Conservation (phyloP, 2,797 vertebrate species). For the Channallabes apus region DNA sequence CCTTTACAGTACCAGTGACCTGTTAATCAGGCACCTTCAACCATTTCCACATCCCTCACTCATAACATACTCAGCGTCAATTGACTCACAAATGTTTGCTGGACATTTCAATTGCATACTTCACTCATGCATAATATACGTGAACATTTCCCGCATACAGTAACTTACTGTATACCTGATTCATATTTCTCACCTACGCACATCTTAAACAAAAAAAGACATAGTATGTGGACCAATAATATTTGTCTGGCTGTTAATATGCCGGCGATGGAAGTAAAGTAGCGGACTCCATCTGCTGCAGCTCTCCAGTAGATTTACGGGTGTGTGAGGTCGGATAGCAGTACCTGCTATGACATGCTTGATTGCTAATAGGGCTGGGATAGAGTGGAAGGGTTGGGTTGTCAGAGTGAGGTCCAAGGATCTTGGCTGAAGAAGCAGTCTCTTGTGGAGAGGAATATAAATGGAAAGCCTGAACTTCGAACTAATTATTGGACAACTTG, state of each 20-base stretch:
- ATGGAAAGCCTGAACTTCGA: constrained; percentile 9
- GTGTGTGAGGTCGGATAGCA: constrained; percentile 61
- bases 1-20: constrained; percentile 31
- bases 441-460: constrained; percentile 9
- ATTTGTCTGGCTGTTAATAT: constrained; percentile 24
- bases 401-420: constrained; percentile 24
- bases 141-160: background rate
- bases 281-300: constrained; percentile 51
- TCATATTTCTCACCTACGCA: background rate
- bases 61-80: constrained; percentile 5
- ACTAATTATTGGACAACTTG: constrained; percentile 12
- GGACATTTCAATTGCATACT: background rate
- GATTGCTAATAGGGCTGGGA: constrained; percentile 46
- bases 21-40: constrained; percentile 25
- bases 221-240: background rate
- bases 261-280: constrained; percentile 18
- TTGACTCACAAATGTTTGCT: constrained; percentile 21
- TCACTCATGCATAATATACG: background rate
- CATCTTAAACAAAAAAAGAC: background rate
- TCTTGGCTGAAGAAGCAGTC: constrained; percentile 30
- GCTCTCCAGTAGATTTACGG: constrained; percentile 64
- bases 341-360: constrained; percentile 59
- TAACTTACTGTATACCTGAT: background rate
- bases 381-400: constrained; percentile 33
- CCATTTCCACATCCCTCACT: constrained; percentile 11